Percentiles rank a stretch among this genome's conserved stretches.
Evolutionary conservation across 30 jellyfish, hydroid and myxozoan species (phyloP).

Genomic region (Aurelia sp.): DNA sequence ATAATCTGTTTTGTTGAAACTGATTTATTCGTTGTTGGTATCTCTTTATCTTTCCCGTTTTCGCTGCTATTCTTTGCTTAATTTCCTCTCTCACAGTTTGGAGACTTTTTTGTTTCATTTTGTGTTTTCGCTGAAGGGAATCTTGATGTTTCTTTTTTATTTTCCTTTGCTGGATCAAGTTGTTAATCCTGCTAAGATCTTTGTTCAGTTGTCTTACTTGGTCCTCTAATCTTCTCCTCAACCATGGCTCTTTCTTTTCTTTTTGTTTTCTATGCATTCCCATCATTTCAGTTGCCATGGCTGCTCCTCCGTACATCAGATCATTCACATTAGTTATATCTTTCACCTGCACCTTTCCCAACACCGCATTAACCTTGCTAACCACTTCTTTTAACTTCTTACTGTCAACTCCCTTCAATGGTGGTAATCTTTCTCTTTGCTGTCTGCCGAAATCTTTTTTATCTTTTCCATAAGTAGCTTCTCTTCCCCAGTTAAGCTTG

Average conservation of each 20-base stretch:
- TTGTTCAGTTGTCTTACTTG: background rate
- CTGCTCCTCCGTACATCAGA: slow-evolving; percentile 24
- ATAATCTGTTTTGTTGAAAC: slow-evolving; percentile 20
- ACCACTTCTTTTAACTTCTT: slow-evolving; percentile 9
- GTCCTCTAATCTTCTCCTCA: background rate
- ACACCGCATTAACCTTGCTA: slow-evolving; percentile 2
- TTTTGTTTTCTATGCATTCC: background rate
- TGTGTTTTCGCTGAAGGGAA: background rate
- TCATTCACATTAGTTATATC: slow-evolving; percentile 29
- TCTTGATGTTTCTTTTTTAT: background rate
- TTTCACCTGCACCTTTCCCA: slow-evolving; percentile 25
- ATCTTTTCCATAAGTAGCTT: slow-evolving; percentile 5
- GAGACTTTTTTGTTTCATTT: too few relatives aligned
- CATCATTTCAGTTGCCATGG: slow-evolving; percentile 1
- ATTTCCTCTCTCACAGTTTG: too few relatives aligned
- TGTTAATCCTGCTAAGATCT: too few relatives aligned
- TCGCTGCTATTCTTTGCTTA: too few relatives aligned
- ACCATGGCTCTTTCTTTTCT: background rate
- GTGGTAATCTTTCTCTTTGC: slow-evolving; percentile 2
- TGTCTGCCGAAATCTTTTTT: slow-evolving; percentile 3
- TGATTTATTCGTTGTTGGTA: slow-evolving; percentile 22
- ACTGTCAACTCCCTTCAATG: slow-evolving; percentile 3
- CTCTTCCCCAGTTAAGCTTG: slow-evolving; percentile 5
- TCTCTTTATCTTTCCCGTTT: slow-evolving; percentile 6
- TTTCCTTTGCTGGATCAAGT: background rate